A percentile compares a stretch with the other conserved stretches of the same genome.
These are phyloP conservation scores for Punctoribates punctum DNA, from an alignment of 2,888 invertebrate species.

Conservation along the genomic window DNA sequence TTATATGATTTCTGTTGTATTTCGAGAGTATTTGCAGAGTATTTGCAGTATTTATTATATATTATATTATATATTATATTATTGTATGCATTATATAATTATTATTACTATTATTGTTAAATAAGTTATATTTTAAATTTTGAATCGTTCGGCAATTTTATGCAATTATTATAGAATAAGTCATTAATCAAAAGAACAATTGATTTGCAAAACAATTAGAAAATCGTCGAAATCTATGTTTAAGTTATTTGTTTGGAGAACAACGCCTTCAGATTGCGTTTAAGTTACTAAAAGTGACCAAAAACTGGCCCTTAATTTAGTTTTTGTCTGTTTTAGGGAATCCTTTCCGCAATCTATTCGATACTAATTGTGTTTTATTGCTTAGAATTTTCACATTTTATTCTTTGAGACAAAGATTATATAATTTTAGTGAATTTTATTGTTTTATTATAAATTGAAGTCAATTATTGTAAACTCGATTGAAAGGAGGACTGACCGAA, in stretches of 20 bases:
- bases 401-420: neutral
- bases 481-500: no score
- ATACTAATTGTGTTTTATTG: neutral
- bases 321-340: neutral
- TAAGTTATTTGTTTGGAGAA: no score
- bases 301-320: slow-evolving; percentile 3
- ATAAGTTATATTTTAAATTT: slow-evolving; percentile 24
- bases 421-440: neutral
- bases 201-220: slow-evolving; percentile 7
- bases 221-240: no score
- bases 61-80: slow-evolving; percentile 34
- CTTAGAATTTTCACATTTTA: neutral
- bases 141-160: slow-evolving; percentile 31
- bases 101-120: neutral
- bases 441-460: slow-evolving; percentile 9
- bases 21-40: slow-evolving; percentile 32
- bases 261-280: no score
- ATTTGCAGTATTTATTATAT: slow-evolving; percentile 33
- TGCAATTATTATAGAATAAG: slow-evolving; percentile 30
- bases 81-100: slow-evolving; percentile 12
- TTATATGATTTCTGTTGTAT: slow-evolving; percentile 27
- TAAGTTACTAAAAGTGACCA: neutral
- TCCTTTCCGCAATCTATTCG: neutral
- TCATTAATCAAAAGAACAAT: slow-evolving; percentile 2
- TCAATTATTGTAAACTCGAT: neutral